phyloP scores from a whole-genome alignment of 2,113 vertebrate genomes.

The Gymnobelideus leadbeateri region DNA sequence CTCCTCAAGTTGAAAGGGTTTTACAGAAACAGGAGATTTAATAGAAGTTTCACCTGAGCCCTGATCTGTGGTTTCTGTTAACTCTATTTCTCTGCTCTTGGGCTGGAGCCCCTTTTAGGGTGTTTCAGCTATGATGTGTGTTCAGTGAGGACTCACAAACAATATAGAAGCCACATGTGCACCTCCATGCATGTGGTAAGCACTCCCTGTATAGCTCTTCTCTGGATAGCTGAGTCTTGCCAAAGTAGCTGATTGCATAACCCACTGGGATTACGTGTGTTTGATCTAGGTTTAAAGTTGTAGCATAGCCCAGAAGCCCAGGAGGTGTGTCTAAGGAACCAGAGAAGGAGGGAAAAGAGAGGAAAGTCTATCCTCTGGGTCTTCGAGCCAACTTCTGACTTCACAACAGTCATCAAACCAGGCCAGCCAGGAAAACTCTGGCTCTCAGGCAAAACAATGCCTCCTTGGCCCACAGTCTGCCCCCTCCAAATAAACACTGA shows the following conservation, averaged over 20 bases:
- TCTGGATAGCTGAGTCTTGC: conserved; percentile 4
- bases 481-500: conserved; percentile 34
- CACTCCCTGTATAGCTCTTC: neutral
- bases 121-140: neutral
- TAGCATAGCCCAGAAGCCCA: conserved; percentile 44
- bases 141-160: neutral
- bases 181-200: conserved; percentile 20
- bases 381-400: conserved; percentile 19
- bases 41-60: neutral
- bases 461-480: neutral
- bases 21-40: neutral
- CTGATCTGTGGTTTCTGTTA: neutral
- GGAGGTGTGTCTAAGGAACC: conserved; percentile 32
- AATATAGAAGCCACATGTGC: conserved; percentile 2
- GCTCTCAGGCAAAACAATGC: conserved; percentile 27
- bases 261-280: conserved; percentile 43
- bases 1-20: neutral
- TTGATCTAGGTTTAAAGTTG: conserved; percentile 52
- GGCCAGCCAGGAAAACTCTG: conserved; percentile 35
- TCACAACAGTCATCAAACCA: conserved; percentile 60
- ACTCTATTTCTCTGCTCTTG: neutral
- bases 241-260: conserved; percentile 44
- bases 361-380: neutral
- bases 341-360: conserved; percentile 10
- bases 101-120: neutral